phyloP scores from a whole-genome alignment of 2,113 vertebrate species.

The pig (Sus scrofa) region DNA sequence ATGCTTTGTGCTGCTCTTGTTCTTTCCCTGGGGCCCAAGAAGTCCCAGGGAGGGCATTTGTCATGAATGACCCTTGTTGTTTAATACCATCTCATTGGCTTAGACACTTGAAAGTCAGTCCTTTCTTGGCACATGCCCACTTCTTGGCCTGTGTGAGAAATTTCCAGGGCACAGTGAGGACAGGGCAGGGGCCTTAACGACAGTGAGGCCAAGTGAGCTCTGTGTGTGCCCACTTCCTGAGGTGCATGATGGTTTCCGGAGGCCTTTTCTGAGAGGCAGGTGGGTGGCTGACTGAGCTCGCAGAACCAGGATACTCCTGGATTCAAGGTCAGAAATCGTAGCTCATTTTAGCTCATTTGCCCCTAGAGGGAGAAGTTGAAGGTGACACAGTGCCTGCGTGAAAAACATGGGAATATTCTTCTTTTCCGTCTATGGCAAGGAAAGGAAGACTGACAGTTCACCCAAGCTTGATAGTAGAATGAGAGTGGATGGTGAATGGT shows the following conservation, averaged over 20 bases:
- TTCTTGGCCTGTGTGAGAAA: neutral
- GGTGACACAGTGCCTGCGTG: neutral
- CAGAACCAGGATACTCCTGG: neutral
- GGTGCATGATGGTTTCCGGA: neutral
- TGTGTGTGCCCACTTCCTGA: neutral
- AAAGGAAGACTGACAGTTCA: neutral
- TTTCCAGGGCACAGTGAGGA: neutral
- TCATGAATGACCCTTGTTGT: neutral
- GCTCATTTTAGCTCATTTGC: neutral
- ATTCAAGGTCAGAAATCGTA: neutral
- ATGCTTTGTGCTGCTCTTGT: accelerated
- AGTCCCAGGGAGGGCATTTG: neutral
- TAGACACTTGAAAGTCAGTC: neutral
- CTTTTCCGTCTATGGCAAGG: neutral
- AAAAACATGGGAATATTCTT: neutral
- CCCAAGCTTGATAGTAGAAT: neutral
- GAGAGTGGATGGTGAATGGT: neutral
- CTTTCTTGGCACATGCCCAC: neutral
- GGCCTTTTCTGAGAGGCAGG: neutral
- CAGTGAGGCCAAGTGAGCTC: neutral
- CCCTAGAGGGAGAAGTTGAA: neutral
- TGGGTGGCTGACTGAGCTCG: neutral
- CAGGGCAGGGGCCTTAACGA: too few relatives aligned
- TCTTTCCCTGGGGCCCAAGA: neutral
- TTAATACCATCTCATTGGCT: neutral